phyloP scores from a whole-genome alignment of 2,797 vertebrate species.

The Alcedo quadribrachys region DNA sequence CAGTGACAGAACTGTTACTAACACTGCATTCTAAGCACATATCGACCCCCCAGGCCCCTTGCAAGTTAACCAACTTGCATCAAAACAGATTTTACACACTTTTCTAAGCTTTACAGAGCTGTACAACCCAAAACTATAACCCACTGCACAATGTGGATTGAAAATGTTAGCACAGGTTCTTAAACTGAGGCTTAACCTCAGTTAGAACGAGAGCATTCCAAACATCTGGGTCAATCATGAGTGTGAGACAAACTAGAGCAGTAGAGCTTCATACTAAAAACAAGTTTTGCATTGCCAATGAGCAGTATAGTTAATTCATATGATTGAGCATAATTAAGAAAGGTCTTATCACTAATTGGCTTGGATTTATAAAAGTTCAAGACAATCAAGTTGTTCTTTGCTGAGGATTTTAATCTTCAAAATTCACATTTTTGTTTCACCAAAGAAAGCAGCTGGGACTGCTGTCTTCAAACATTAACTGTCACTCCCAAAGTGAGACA shows the following conservation, averaged over 20 bases:
- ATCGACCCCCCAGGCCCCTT: not conserved
- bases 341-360: not conserved
- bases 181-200: not conserved
- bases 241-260: not conserved
- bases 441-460: not conserved
- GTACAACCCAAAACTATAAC: not conserved
- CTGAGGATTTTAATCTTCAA: not conserved
- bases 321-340: not conserved
- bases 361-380: not conserved
- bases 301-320: not conserved
- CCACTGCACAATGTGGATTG: not conserved
- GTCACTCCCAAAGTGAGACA: not conserved
- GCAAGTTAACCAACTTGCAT: not conserved
- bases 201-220: not conserved
- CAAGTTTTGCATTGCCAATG: not conserved
- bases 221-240: not conserved
- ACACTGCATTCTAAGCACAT: not conserved
- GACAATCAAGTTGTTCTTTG: not conserved
- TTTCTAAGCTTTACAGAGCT: not conserved
- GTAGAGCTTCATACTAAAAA: not conserved
- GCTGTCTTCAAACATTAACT: not conserved
- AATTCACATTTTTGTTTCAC: not conserved
- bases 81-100: not conserved
- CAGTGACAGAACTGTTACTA: constrained; percentile 28
- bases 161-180: not conserved